Conservation (phyloP, 2,888 invertebrate genomes). For the Rhagium mordax region DNA sequence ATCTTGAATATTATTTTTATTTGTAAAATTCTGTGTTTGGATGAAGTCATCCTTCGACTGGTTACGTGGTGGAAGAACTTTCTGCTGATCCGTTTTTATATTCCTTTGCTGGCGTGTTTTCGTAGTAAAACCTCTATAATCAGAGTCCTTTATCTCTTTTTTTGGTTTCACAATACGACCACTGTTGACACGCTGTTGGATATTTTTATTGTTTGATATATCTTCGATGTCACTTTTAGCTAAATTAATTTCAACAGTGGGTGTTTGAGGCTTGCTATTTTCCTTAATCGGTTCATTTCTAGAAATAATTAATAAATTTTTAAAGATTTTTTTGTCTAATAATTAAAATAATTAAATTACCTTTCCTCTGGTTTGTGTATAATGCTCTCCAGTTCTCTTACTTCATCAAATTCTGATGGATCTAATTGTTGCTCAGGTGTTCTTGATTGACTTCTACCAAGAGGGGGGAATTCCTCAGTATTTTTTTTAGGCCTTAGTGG, state of each 20-base stretch:
- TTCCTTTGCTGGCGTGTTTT: conserved; percentile 62
- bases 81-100: conserved; percentile 58
- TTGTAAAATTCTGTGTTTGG: conserved; percentile 65
- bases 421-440: conserved; percentile 35
- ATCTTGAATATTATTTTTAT: conserved; percentile 65
- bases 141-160: conserved; percentile 65
- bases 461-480: conserved; percentile 61
- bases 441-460: conserved; percentile 38
- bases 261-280: conserved; percentile 21
- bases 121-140: conserved; percentile 67
- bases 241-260: conserved; percentile 31
- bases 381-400: conserved; percentile 22
- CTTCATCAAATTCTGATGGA: conserved; percentile 32
- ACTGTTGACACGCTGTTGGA: conserved; percentile 39
- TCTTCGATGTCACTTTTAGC: background rate
- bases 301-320: conserved; percentile 9
- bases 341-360: too few species aligned
- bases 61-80: conserved; percentile 34
- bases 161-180: conserved; percentile 60
- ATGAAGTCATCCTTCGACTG: conserved; percentile 56
- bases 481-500: conserved; percentile 54
- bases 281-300: conserved; percentile 38
- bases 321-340: too few species aligned
- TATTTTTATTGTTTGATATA: conserved; percentile 38
- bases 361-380: conserved; percentile 41